phyloP scores from a whole-genome alignment of 2,888 invertebrate genomes.

The Neocrepidodera transversa region DNA sequence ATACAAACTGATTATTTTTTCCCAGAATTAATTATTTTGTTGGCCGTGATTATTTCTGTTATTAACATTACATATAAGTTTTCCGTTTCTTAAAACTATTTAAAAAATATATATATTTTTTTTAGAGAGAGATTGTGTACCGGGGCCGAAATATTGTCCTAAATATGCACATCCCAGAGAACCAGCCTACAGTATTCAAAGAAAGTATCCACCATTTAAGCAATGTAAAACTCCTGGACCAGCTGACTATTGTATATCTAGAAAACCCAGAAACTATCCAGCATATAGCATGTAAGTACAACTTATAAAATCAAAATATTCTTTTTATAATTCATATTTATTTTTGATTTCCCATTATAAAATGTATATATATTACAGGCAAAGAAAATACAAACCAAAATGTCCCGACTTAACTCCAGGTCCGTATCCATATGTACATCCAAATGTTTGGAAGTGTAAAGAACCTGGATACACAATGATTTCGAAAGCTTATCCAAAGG shows the following conservation, averaged over 20 bases:
- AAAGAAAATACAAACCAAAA: not conserved
- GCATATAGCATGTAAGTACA: slow-evolving; percentile 11
- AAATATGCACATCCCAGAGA: slow-evolving; percentile 36
- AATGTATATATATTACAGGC: no score
- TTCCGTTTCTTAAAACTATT: no score
- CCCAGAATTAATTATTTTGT: not conserved
- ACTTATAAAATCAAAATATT: no score
- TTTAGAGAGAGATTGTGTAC: slow-evolving; percentile 2
- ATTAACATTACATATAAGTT: no score
- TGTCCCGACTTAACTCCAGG: not conserved
- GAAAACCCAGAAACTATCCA: not conserved
- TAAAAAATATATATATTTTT: not conserved
- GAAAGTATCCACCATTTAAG: not conserved
- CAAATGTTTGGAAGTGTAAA: slow-evolving; percentile 46
- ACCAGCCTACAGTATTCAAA: slow-evolving; percentile 45
- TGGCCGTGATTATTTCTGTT: no score
- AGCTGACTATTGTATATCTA: not conserved
- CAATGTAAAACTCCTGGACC: not conserved
- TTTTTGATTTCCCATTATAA: no score
- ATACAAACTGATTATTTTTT: no score
- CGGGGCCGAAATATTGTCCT: slow-evolving; percentile 53
- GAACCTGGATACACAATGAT: slow-evolving; percentile 53
- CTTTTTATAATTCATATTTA: no score
- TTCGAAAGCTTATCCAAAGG: slow-evolving; percentile 37
- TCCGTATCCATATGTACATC: not conserved